A percentile compares a stretch with the other conserved stretches of the same genome.
phyloP scores from a whole-genome alignment of 2,797 vertebrate species.

The Chelonia mydas region DNA sequence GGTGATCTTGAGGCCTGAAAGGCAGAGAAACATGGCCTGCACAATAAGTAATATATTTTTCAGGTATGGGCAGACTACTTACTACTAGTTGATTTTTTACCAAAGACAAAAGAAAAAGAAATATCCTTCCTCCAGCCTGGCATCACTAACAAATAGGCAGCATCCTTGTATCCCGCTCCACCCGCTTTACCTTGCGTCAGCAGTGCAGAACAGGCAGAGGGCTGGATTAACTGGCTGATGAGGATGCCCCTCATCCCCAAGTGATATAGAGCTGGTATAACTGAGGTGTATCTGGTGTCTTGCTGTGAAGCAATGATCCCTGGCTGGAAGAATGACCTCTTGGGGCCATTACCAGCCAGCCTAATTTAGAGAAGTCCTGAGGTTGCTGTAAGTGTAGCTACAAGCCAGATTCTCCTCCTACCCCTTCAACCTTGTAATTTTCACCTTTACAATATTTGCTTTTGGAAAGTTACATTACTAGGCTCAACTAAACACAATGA shows the following conservation, averaged over 20 bases:
- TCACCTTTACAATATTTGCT: background rate
- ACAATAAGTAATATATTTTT: background rate
- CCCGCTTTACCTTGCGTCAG: background rate
- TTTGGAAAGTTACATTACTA: background rate
- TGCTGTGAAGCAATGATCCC: background rate
- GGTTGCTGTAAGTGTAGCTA: background rate
- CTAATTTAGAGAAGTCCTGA: background rate
- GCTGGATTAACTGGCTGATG: background rate
- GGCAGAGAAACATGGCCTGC: background rate
- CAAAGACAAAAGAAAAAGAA: background rate
- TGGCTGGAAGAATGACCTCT: background rate
- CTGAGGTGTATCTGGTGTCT: background rate
- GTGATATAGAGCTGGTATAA: background rate
- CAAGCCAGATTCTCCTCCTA: background rate
- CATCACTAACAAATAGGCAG: background rate
- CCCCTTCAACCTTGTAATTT: background rate
- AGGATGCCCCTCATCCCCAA: background rate
- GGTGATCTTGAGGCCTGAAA: background rate
- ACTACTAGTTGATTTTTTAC: background rate
- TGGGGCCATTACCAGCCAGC: background rate
- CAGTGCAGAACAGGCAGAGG: background rate
- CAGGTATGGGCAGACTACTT: background rate
- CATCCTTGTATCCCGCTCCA: background rate
- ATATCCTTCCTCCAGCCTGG: rapidly evolving
- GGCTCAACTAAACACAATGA: background rate